These are phyloP conservation scores for Ptilorrhoa leucosticta DNA, from an alignment of 2,113 vertebrate genomes.

Conservation along the genomic window DNA sequence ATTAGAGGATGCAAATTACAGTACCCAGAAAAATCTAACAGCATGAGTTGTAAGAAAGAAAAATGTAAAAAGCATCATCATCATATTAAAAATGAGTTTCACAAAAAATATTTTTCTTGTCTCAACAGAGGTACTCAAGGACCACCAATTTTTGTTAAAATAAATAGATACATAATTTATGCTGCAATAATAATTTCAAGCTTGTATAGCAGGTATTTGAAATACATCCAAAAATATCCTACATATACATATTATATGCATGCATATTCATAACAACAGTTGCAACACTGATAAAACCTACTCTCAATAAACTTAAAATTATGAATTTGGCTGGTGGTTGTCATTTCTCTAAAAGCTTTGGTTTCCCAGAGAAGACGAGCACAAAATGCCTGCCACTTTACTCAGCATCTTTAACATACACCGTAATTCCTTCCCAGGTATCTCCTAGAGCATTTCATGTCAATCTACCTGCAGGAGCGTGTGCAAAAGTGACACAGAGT, in stretches of 20 bases:
- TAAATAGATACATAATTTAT: neutral
- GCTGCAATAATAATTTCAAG: neutral
- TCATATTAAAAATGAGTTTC: neutral
- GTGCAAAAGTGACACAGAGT: slow-evolving; percentile 76
- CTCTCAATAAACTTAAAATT: slow-evolving; percentile 9
- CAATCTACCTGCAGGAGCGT: slow-evolving; percentile 74
- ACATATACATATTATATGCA: neutral
- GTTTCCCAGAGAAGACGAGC: neutral
- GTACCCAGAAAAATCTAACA: neutral
- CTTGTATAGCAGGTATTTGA: neutral
- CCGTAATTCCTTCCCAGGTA: slow-evolving; percentile 66
- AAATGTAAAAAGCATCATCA: neutral
- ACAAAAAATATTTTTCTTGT: neutral
- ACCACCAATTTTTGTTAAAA: neutral
- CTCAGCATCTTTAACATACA: slow-evolving; percentile 63
- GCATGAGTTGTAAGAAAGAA: neutral
- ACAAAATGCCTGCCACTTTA: slow-evolving; percentile 68
- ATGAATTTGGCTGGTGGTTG: neutral
- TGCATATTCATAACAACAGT: neutral
- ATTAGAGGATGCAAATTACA: neutral
- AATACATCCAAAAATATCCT: neutral
- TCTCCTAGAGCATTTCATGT: slow-evolving; percentile 72
- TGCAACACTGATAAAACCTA: neutral
- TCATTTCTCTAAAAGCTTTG: neutral
- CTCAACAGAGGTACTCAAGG: neutral